Base-by-base conservation (phyloP, 2,888 invertebrate genomes). In the Eumacrocentrus americanus region DNA sequence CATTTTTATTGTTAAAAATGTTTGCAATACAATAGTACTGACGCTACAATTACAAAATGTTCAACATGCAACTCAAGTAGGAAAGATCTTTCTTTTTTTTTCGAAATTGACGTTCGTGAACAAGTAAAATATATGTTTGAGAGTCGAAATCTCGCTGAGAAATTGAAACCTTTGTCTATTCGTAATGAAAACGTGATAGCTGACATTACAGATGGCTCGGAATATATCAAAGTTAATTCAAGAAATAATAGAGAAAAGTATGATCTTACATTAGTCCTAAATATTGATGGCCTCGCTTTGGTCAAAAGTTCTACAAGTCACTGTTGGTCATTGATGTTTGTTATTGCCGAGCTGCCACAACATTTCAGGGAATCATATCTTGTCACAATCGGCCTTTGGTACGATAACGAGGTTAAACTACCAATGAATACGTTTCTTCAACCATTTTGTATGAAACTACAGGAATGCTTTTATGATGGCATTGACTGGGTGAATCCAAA, bases 371-470 rank as follows among this genome's bases (percentile, higher is more conserved):
- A 50, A 46, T 47, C 57, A 12, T 63, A 58, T 22, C 35, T 63
- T 9, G 29, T 54, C 3, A 53, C 51, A 12, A 51, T 60, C 20
- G 60, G 60, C 12, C 14, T 63, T 35, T 60, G 60, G 63, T 63
- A 54, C 48, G 60, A 63, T 35, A 29, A 34, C 25, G 44, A 47
- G 35, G 35, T 34, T 29, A 64, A 59, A 12, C 53, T 59, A 7
- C n/a, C 34, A 9, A 64, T 64, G 60, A 62, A 64, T 22, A 64
- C 44, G n/a, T 63, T 65, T 59, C 56, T 65, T 1, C 7, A 50
- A 46, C 65, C 61, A 50, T 48, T 61, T 48, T 61, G 48, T 50
- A 29, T 34, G 7, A 62, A 65, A 53, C 42, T 65, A 18, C 42
- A 40, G 42, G 18, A 54, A 48, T 58, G 53, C 47, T 65, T 47